Base-by-base conservation (phyloP, 2,888 invertebrate genomes). In the Marronus borbonicus region DNA sequence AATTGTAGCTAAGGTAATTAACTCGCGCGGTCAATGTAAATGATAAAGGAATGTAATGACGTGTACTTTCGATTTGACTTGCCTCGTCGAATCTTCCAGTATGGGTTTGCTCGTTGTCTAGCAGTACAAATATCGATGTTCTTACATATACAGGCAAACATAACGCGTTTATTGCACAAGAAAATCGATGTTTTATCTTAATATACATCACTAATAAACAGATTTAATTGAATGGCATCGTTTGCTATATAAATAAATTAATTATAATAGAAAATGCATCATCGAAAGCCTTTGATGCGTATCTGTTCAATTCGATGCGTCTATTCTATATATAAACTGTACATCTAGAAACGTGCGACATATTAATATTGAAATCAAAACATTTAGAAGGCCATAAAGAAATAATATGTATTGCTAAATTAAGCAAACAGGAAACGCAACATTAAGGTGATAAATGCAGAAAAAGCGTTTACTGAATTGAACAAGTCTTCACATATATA, bases 151-250 rank as follows among this genome's bases (percentile, higher is more conserved):
- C n/a, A 65, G 39, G 36, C 31, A 36, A 65, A 50, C 49, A 68
- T 50, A 50, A 68, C 28, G 50, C 14, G 5, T 68, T 20, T 50
- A 31, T 68, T 68, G 68, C 68, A 68, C 28, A 68, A 68, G 49
- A 50, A 50, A 68, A 49, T 44, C 14, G 50, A 50, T 50, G 28
- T 68, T 68, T 68, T 68, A 68, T 68, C 68, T 49, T 50, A 68
- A 68, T 68, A 68, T 50, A 10, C 50, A 68, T 68, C 72, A 39
- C 58, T 39, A 72, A 44, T 72, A 72, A 72, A 72, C 58, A 72
- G 58, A 28, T 72, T 72, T 39, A 72, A 72, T 58, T 72, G 36
- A 72, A 72, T 72, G 72, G 36, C 58, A 58, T 72, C 36, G 36
- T 72, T 72, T 72, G 36, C 39, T 58, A 17, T 58, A 39, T 44